These are phyloP conservation scores for Trematocara marginatum DNA, from an alignment of 2,113 vertebrate genomes.

Conservation along the genomic window DNA sequence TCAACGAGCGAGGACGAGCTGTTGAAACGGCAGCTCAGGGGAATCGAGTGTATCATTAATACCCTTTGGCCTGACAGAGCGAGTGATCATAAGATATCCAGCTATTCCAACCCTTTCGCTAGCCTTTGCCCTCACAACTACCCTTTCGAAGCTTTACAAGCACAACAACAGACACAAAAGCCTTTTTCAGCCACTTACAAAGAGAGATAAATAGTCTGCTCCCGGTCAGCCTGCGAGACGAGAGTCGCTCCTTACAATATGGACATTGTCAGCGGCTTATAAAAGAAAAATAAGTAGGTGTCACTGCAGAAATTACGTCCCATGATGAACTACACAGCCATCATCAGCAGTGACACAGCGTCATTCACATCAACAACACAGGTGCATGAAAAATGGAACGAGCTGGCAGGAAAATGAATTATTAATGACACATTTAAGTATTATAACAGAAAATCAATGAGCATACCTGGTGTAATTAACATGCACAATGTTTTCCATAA, in stretches of 20 bases:
- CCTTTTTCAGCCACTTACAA: neutral
- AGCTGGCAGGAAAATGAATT: constrained; percentile 77
- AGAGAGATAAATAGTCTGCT: neutral
- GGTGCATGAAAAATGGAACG: constrained; percentile 75
- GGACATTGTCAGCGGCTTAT: constrained; percentile 53
- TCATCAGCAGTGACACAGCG: constrained; percentile 65
- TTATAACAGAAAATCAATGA: constrained; percentile 81
- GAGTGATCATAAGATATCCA: neutral
- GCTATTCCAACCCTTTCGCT: neutral
- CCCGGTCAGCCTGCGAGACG: neutral
- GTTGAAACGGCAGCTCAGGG: neutral
- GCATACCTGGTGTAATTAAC: constrained; percentile 80
- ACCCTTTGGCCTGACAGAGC: neutral
- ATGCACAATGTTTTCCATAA: constrained; percentile 79
- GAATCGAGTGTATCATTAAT: neutral
- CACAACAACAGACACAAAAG: neutral
- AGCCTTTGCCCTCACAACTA: neutral
- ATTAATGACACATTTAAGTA: constrained; percentile 81
- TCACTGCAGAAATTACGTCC: constrained; percentile 58
- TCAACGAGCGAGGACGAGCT: neutral
- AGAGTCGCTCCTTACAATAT: constrained; percentile 2
- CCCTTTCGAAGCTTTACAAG: neutral
- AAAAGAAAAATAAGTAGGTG: constrained; percentile 68
- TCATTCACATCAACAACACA: constrained; percentile 74
- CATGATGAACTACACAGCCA: constrained; percentile 58